Evolutionary conservation across 2,113 vertebrate genomes (phyloP), one percentile per base, ranked within the genome.

Genomic region (Miniopterus natalensis): DNA sequence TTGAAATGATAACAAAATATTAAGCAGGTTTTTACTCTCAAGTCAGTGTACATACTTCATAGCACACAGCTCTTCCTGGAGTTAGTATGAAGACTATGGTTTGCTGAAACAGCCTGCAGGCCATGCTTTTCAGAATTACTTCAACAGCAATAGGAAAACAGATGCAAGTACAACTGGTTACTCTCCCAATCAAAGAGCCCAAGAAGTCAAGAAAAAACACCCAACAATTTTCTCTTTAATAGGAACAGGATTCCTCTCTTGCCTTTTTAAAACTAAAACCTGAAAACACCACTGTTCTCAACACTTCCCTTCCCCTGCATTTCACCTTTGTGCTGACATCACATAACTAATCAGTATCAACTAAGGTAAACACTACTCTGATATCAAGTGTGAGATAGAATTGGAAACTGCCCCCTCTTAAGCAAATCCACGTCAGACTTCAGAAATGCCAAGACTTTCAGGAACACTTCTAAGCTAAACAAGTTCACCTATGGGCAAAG

Each of bases 331-430:
- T 55, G 47, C 63, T 66, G 74, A 85, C 71, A 90, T 83, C 84
- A 85, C 27, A 14, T 42, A 90, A 86, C 59, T 74, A 90, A 95
- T 94, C 94, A 92, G 61, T 51, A 85, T 49, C 57, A 80, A 55
- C 71, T 9, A 87, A n/a, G 45, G 84, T 92, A 95, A 97, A 98
- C 84, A 95, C 47, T 45, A 90, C 3, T 85, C 85, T 92, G 77
- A 65, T 84, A 94, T 0, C 55, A 74, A 73, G 90, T 47, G 25
- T 18, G 73, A 81, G 49, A 53, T 1, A 83, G 81, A 89, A 75
- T 55, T 55, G 75, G 86, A 85, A 92, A 83, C 77, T 92, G 61
- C 83, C 74, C 79, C 25, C 20, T 70, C 87, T 90, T 73, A 59
- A 53, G 47, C 70, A 93, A 95, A 96, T n/a, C 79, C 71, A 95